Conservation (phyloP, 1,140 invertebrate genomes). For the Cylas formicarius region DNA sequence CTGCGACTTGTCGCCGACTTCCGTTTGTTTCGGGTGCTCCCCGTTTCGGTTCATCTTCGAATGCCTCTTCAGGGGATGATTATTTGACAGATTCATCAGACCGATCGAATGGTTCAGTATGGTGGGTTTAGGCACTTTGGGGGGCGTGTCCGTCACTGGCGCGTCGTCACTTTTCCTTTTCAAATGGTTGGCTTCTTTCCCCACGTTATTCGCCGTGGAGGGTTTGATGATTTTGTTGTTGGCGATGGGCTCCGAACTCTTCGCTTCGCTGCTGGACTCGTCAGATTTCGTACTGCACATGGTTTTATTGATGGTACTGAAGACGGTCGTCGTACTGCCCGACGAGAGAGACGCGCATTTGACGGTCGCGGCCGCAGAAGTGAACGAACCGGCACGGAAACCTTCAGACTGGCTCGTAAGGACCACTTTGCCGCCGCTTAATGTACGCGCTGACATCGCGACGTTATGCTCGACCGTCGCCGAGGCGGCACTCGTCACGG, state of each 20-base stretch:
- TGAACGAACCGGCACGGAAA: neutral
- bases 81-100: conserved; percentile 43
- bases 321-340: conserved; percentile 28
- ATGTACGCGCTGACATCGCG: no score
- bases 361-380: neutral
- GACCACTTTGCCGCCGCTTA: no score
- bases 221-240: neutral
- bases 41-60: conserved; percentile 27
- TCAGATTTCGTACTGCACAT: conserved; percentile 29
- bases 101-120: conserved; percentile 35
- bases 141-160: conserved; percentile 15
- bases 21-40: conserved; percentile 9
- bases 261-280: conserved; percentile 2
- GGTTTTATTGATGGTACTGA: conserved; percentile 31
- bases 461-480: neutral
- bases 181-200: conserved; percentile 8
- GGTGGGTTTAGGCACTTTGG: conserved; percentile 30
- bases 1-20: conserved; percentile 7
- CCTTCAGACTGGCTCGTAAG: neutral
- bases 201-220: conserved; percentile 1
- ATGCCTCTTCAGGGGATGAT: conserved; percentile 38
- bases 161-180: conserved; percentile 25
- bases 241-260: neutral
- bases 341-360: conserved; percentile 16
- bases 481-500: neutral